A percentile compares a stretch with the other conserved stretches of the same genome.
phyloP scores from a whole-genome alignment of 64 coral and sea anemone genomes.

The Stylophora pistillata region DNA sequence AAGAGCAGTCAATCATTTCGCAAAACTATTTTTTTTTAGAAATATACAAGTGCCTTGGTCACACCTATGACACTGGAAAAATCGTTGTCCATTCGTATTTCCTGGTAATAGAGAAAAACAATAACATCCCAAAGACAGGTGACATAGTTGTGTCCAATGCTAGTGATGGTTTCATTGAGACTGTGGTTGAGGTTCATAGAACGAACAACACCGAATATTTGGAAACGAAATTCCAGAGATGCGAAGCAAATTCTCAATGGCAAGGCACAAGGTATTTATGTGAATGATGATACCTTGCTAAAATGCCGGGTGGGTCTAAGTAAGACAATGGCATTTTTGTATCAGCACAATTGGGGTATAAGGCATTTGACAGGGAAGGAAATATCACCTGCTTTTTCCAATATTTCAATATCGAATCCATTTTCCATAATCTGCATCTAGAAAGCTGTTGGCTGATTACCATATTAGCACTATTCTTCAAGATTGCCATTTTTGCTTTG shows the following conservation, averaged over 20 bases:
- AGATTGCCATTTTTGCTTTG: too few species aligned
- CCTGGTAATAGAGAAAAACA: slow-evolving; percentile 41
- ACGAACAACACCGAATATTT: slow-evolving; percentile 23
- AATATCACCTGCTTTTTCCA: too few species aligned
- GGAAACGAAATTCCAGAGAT: slow-evolving; percentile 55
- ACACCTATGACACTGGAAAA: slow-evolving; percentile 40
- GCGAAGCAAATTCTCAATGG: slow-evolving; percentile 19
- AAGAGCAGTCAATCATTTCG: background rate
- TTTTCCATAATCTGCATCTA: too few species aligned
- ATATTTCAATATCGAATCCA: too few species aligned
- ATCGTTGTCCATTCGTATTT: slow-evolving; percentile 26
- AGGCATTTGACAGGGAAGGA: too few species aligned
- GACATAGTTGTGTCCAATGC: slow-evolving; percentile 49
- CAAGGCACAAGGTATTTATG: background rate
- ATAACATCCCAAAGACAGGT: background rate
- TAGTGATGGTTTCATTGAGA: slow-evolving; percentile 69
- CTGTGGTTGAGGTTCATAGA: slow-evolving; percentile 20
- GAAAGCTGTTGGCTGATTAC: too few species aligned
- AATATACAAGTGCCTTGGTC: slow-evolving; percentile 64
- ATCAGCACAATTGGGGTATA: too few species aligned
- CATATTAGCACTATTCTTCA: too few species aligned
- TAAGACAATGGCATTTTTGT: too few species aligned
- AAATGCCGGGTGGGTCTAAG: too few species aligned
- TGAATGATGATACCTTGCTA: background rate
- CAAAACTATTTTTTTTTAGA: background rate